Evolutionary conservation across 2,888 invertebrate species (phyloP), one percentile per base, ranked within the genome.

Genomic region (Habrosyne pyritoides): DNA sequence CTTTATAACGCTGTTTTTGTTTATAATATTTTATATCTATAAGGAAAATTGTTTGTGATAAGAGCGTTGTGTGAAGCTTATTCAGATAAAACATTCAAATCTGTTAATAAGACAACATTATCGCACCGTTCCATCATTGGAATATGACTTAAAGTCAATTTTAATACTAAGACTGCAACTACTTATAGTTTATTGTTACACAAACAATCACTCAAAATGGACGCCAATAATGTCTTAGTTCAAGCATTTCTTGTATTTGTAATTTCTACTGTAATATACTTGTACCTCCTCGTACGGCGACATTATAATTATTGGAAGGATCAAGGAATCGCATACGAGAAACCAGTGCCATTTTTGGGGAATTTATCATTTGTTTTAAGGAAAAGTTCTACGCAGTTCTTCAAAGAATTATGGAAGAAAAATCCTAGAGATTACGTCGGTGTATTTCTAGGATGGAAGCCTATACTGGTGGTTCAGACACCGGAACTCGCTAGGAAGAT

Each of bases 241-340:
- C 64, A 75, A 60, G 21, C 50, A 7, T 54, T 77, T 46, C 53
- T 77, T 21, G 60, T 64, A 21, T 56, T 78, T 14, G 8, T 72
- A 33, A 55, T 73, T 60, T 21, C 67, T 52, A 71, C 67, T 66
- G 53, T 78, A 10, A 51, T 73, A 5, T 24, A 76, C 53, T 48
- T 81, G 22, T 83, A 74, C 55, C 64, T 82, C 22, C 79, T 73
- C 54, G 65, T 75, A 10, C 70, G 71, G 8, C 64, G 59, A 33
- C 72, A 75, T 52, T 79, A 93, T 81, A 79, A 67, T 26, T 89
- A 87, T 60, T 89, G 89, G 89, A 79, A 77, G 52, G 67, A 77
- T 42, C 82, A 83, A 2, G 86, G 84, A 1, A 61, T 89, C 2
- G 81, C 80, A 0, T 86, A 79, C 61, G 82, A 80, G 10, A 71